Evolutionary conservation across 2,797 vertebrate genomes (phyloP).

Genomic region (Cyclopterus lumpus): DNA sequence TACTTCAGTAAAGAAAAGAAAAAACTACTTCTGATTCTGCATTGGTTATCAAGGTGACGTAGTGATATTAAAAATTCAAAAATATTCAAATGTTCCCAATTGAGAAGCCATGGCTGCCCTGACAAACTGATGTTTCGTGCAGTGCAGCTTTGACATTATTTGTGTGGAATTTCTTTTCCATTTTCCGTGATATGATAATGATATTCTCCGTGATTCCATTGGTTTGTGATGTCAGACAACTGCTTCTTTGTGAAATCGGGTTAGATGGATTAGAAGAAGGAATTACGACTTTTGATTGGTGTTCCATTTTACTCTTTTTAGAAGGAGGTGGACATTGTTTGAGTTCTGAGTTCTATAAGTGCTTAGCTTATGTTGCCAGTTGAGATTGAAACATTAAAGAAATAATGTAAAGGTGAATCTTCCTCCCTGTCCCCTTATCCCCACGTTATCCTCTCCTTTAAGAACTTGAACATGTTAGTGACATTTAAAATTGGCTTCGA

Average conservation of each 20-base stretch:
- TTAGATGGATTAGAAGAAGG: too few species aligned
- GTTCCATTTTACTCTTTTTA: too few species aligned
- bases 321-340: too few species aligned
- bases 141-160: too few species aligned
- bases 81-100: neutral
- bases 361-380: neutral
- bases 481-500: neutral
- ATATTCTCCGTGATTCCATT: too few species aligned
- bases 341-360: too few species aligned
- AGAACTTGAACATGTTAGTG: neutral
- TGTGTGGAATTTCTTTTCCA: too few species aligned
- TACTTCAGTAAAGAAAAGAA: too few species aligned
- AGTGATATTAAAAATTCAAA: neutral
- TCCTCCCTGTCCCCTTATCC: neutral
- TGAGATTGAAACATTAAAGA: slow-evolving; percentile 1
- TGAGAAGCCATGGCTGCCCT: too few species aligned
- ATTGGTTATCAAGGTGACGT: neutral
- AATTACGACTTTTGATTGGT: too few species aligned
- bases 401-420: slow-evolving; percentile 11
- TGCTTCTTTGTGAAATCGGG: neutral
- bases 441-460: neutral
- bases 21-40: neutral
- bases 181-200: too few species aligned
- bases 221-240: neutral
- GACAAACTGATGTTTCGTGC: too few species aligned